Evolutionary conservation across 2,888 invertebrate species (phyloP).

Genomic region (Oscheius onirici): DNA sequence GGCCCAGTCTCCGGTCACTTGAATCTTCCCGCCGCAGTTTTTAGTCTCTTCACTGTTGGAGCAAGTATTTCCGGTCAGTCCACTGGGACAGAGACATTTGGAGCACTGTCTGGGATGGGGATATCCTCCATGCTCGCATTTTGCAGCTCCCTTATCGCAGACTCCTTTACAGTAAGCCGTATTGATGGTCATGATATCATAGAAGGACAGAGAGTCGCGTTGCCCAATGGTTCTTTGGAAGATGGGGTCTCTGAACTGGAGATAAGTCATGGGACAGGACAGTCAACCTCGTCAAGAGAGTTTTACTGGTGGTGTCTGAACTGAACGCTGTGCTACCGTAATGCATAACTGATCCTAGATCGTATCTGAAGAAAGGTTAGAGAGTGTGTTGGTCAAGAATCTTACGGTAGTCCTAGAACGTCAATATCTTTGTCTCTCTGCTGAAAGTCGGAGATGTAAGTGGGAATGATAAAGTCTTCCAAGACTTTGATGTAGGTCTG

Average conservation of each 20-base stretch:
- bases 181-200: conserved; percentile 66
- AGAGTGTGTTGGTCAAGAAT: neutral
- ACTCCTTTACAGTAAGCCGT: conserved; percentile 61
- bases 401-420: conserved; percentile 30
- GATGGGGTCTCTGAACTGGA: conserved; percentile 48
- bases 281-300: conserved; percentile 62
- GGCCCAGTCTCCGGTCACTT: conserved; percentile 42
- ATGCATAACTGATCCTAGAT: conserved; percentile 69
- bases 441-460: conserved; percentile 68
- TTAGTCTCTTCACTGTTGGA: conserved; percentile 54
- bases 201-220: conserved; percentile 68
- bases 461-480: conserved; percentile 61
- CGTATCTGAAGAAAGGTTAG: conserved; percentile 48
- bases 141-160: conserved; percentile 39
- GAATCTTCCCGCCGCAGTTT: conserved; percentile 65
- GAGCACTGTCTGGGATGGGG: conserved; percentile 60
- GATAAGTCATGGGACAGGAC: neutral
- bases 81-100: conserved; percentile 68
- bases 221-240: conserved; percentile 71
- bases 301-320: conserved; percentile 63
- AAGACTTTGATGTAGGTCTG: conserved; percentile 50
- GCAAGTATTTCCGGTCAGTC: conserved; percentile 64
- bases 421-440: conserved; percentile 47
- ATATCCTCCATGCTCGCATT: conserved; percentile 69
- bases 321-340: conserved; percentile 71